Percentiles rank a stretch among this genome's conserved stretches.
Evolutionary conservation across 2,113 vertebrate genomes (phyloP).

Genomic region (Sebastes schlegelii): DNA sequence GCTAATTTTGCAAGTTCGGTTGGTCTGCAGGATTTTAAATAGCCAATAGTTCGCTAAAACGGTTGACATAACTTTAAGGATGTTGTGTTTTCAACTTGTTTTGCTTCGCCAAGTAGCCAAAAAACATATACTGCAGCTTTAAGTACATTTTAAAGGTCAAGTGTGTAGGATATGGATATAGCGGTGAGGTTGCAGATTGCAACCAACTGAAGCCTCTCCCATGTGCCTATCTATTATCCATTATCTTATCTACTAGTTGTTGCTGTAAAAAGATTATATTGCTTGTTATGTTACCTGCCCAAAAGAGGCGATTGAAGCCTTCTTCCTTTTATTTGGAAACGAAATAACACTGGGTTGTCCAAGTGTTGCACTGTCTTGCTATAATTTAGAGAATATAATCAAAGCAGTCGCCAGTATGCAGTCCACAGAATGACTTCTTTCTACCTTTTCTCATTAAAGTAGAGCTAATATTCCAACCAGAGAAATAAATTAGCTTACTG

Average conservation of each 20-base stretch:
- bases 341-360: background rate
- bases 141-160: background rate
- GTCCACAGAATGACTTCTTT: too few relatives aligned
- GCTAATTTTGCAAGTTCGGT: too few relatives aligned
- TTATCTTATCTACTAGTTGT: background rate
- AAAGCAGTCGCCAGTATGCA: background rate
- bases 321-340: background rate
- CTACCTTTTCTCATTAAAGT: background rate
- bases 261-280: background rate
- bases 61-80: too few relatives aligned
- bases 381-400: background rate
- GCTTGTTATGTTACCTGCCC: too few relatives aligned
- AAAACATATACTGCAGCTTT: background rate
- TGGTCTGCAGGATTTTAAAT: background rate
- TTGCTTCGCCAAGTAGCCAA: background rate
- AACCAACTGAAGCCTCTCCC: too few relatives aligned
- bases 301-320: too few relatives aligned
- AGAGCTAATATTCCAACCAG: background rate
- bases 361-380: background rate
- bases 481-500: constrained; percentile 18
- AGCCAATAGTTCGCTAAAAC: background rate
- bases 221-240: too few relatives aligned
- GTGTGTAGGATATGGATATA: too few relatives aligned
- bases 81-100: background rate
- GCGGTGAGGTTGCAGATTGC: too few relatives aligned